Evolutionary conservation across 2,797 vertebrate genomes (phyloP).

Genomic region (Arrhamphus sclerolepis): DNA sequence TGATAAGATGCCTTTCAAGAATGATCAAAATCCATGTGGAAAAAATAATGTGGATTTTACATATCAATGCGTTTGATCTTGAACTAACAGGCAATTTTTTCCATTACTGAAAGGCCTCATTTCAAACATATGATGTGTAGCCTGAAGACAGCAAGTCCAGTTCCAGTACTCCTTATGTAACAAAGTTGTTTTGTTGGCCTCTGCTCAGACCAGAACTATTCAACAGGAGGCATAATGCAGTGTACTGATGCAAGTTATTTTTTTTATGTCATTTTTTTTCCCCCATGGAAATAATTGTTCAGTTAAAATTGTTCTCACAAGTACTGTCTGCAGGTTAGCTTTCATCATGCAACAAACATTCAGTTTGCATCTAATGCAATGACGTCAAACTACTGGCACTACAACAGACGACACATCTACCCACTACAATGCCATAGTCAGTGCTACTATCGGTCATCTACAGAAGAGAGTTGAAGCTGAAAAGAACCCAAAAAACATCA

Average conservation of each 20-base stretch:
- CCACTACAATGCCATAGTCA: slow-evolving; percentile 62
- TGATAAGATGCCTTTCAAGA: slow-evolving; percentile 82
- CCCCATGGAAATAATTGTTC: slow-evolving; percentile 58
- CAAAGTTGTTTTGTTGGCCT: slow-evolving; percentile 50
- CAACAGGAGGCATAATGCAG: slow-evolving; percentile 57
- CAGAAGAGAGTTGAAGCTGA: slow-evolving; percentile 72
- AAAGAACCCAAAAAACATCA: slow-evolving; percentile 77
- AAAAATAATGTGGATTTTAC: slow-evolving; percentile 29
- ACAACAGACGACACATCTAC: slow-evolving; percentile 70
- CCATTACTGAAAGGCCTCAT: slow-evolving; percentile 79
- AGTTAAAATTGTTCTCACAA: slow-evolving; percentile 52
- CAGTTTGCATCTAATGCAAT: slow-evolving; percentile 78
- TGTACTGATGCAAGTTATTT: slow-evolving; percentile 40
- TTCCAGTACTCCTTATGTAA: slow-evolving; percentile 63
- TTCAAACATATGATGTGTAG: slow-evolving; percentile 83
- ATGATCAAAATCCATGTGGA: slow-evolving; percentile 46
- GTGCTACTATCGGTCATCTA: slow-evolving; percentile 62
- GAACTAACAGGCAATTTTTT: slow-evolving; percentile 39
- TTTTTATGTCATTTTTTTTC: slow-evolving; percentile 17
- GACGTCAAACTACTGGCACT: slow-evolving; percentile 73
- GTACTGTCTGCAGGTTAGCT: slow-evolving; percentile 85
- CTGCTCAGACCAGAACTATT: slow-evolving; percentile 33
- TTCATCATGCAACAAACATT: slow-evolving; percentile 84
- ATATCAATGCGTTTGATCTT: slow-evolving; percentile 16
- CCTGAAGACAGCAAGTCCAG: slow-evolving; percentile 83